Conservation (phyloP, 2,888 invertebrate species). For the Tetanocera ferruginea region DNA sequence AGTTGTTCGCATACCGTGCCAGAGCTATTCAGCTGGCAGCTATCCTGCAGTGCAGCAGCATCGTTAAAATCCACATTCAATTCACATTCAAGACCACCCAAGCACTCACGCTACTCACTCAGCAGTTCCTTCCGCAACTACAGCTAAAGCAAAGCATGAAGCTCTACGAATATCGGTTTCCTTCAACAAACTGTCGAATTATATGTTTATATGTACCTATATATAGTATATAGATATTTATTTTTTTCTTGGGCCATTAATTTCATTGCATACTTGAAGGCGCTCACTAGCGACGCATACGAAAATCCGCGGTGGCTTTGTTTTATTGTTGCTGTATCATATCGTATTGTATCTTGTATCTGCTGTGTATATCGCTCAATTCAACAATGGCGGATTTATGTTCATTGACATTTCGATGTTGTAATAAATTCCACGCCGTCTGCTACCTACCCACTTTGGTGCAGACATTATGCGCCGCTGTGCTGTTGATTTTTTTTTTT, state of each 20-base stretch:
- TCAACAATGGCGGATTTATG: constrained; percentile 43
- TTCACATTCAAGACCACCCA: not conserved
- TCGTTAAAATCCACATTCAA: not conserved
- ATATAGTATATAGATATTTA: not conserved
- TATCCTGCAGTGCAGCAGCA: not conserved
- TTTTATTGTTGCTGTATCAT: constrained; percentile 20
- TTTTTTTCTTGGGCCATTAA: constrained; percentile 41
- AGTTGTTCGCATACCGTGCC: constrained; percentile 13
- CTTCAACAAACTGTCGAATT: constrained; percentile 33
- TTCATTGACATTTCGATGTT: constrained; percentile 45
- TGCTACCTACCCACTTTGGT: not conserved
- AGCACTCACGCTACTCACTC: not conserved
- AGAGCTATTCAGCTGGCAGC: not conserved
- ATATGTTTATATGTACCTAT: not conserved
- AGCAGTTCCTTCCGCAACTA: not conserved
- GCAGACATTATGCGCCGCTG: not conserved
- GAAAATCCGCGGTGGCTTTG: constrained; percentile 17
- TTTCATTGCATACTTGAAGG: constrained; percentile 42
- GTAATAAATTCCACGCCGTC: constrained; percentile 42
- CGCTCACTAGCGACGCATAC: constrained; percentile 14
- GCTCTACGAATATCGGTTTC: constrained; percentile 1
- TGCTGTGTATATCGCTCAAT: constrained; percentile 17
- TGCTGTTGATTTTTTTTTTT: constrained; percentile 27
- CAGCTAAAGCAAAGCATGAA: not conserved
- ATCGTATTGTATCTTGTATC: not conserved